Conservation (phyloP, 2,797 vertebrate genomes). For the Poeciliopsis turneri region DNA sequence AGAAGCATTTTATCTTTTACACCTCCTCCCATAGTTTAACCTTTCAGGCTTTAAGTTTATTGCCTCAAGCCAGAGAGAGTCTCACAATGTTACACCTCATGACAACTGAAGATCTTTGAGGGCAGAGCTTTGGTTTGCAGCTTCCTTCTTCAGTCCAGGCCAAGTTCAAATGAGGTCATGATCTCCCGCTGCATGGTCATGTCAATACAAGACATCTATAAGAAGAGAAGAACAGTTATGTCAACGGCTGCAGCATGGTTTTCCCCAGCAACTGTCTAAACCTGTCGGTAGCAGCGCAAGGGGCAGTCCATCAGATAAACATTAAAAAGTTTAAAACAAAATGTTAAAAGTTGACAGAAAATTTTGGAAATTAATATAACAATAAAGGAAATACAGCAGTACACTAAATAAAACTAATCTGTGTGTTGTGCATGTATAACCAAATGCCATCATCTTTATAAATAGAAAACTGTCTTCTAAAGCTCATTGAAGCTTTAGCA, state of each 20-base stretch:
- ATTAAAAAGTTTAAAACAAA: too few relatives aligned
- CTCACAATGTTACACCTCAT: not conserved
- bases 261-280: too few relatives aligned
- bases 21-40: not conserved
- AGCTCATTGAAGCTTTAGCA: too few relatives aligned
- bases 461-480: too few relatives aligned
- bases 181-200: slow-evolving; percentile 90
- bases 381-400: too few relatives aligned
- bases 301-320: too few relatives aligned
- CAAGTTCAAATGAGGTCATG: slow-evolving; percentile 92
- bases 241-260: not conserved
- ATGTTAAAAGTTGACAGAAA: too few relatives aligned
- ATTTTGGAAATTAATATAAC: too few relatives aligned
- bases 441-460: too few relatives aligned
- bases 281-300: too few relatives aligned
- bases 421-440: too few relatives aligned
- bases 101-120: not conserved
- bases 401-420: too few relatives aligned
- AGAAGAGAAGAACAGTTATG: slow-evolving; percentile 4
- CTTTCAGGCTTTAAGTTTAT: not conserved
- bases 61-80: not conserved
- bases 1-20: not conserved
- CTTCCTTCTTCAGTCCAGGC: slow-evolving; percentile 75
- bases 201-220: slow-evolving; percentile 88
- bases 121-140: not conserved